These are phyloP conservation scores for Thalassoma bifasciatum DNA, from an alignment of 2,113 vertebrate species.

Conservation along the genomic window DNA sequence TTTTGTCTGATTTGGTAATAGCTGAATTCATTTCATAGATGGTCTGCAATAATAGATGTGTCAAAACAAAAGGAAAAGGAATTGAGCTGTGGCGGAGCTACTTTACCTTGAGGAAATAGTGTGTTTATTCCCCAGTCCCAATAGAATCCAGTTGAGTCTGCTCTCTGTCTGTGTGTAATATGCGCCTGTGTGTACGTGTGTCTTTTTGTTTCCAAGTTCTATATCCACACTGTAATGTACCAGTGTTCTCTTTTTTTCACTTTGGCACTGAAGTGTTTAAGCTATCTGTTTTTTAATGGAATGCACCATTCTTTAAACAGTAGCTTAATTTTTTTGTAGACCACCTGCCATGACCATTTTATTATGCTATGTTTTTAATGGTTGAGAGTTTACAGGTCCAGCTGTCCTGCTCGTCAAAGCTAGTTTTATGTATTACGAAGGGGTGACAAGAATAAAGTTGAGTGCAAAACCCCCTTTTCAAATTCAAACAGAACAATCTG, in stretches of 20 bases:
- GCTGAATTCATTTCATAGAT: constrained; percentile 54
- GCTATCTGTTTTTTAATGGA: background rate
- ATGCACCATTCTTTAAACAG: no score
- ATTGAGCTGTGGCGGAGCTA: background rate
- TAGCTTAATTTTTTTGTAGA: no score
- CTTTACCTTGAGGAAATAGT: constrained; percentile 38
- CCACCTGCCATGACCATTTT: no score
- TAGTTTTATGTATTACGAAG: background rate
- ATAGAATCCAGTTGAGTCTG: no score
- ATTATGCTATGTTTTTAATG: background rate
- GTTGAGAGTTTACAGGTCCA: background rate
- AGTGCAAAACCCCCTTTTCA: no score
- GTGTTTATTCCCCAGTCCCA: constrained; percentile 7
- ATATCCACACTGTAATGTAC: background rate
- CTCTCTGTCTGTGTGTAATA: constrained; percentile 1
- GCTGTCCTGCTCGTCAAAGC: background rate
- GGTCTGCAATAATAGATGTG: constrained; percentile 42
- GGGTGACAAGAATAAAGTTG: background rate
- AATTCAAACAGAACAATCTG: no score
- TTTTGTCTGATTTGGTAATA: constrained; percentile 49
- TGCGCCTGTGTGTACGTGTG: constrained; percentile 8
- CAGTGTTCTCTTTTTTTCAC: background rate
- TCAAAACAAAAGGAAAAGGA: constrained; percentile 47
- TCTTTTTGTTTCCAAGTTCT: background rate
- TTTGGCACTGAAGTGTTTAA: background rate